phyloP scores from a whole-genome alignment of 2,797 vertebrate genomes.

The Caiman crocodilus region DNA sequence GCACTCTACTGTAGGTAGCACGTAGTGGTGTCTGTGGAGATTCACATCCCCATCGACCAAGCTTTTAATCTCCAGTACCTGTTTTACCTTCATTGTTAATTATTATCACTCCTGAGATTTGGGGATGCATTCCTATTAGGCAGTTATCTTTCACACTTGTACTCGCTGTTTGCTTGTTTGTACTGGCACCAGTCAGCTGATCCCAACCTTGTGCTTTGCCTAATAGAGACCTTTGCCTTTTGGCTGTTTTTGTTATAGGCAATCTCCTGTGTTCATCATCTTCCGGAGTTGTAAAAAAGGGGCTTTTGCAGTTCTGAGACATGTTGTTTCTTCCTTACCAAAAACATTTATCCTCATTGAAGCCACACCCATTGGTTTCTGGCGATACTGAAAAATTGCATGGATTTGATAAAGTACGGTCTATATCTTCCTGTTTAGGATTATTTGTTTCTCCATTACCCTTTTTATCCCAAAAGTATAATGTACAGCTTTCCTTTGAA shows the following conservation, averaged over 20 bases:
- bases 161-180: neutral
- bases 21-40: neutral
- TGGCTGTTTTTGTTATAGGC: neutral
- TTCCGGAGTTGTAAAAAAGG: constrained; percentile 16
- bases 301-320: constrained; percentile 9
- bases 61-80: constrained; percentile 32
- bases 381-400: neutral
- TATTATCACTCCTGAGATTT: neutral
- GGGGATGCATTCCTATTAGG: neutral
- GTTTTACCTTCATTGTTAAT: constrained; percentile 5
- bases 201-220: neutral
- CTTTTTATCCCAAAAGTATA: neutral
- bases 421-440: neutral
- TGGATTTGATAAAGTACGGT: neutral
- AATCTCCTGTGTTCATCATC: neutral
- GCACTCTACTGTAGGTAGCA: rapidly evolving
- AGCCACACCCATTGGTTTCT: neutral
- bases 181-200: neutral
- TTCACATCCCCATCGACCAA: neutral
- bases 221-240: neutral
- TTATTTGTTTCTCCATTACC: neutral
- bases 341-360: neutral
- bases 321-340: neutral
- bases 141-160: neutral
- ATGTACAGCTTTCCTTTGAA: neutral